Evolutionary conservation across 1,140 invertebrate genomes (phyloP).

Genomic region (Trachymyrmex cornetzi): DNA sequence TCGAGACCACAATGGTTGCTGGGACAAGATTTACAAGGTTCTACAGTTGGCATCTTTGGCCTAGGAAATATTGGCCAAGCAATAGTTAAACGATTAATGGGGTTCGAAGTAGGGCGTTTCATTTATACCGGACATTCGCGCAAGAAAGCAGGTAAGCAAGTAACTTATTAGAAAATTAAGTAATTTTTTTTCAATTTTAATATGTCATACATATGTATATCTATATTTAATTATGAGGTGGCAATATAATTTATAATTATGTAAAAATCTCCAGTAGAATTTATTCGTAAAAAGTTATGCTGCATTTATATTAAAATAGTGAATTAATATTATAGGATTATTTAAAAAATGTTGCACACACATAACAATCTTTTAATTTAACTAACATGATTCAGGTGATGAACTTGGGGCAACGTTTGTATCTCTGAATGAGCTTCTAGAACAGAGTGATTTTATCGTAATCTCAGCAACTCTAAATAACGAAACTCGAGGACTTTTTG

Average conservation of each 20-base stretch:
- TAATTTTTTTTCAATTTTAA: neutral
- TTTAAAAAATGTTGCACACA: too few species aligned
- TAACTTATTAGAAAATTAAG: neutral
- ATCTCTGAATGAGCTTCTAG: conserved; percentile 90
- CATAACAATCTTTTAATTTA: neutral
- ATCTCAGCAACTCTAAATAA: conserved; percentile 90
- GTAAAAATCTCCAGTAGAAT: too few species aligned
- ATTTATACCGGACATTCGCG: conserved; percentile 90
- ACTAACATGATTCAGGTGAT: conserved; percentile 84
- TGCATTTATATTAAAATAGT: too few species aligned
- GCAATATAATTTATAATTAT: too few species aligned
- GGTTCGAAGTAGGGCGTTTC: conserved; percentile 90
- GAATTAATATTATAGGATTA: too few species aligned
- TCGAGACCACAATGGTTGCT: conserved; percentile 89
- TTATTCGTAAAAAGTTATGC: too few species aligned
- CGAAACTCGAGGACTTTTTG: conserved; percentile 92
- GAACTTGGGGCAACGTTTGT: conserved; percentile 89
- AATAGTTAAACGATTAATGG: conserved; percentile 89
- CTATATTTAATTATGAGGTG: too few species aligned
- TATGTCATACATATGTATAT: neutral
- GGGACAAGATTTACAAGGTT: conserved; percentile 89
- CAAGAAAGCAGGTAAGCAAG: conserved; percentile 88
- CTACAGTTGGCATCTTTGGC: conserved; percentile 94
- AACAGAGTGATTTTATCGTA: conserved; percentile 92
- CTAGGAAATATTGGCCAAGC: conserved; percentile 93